A percentile compares a stretch with the other conserved stretches of the same genome.
Conservation (phyloP, 2,888 invertebrate genomes). For the Leucania comma region DNA sequence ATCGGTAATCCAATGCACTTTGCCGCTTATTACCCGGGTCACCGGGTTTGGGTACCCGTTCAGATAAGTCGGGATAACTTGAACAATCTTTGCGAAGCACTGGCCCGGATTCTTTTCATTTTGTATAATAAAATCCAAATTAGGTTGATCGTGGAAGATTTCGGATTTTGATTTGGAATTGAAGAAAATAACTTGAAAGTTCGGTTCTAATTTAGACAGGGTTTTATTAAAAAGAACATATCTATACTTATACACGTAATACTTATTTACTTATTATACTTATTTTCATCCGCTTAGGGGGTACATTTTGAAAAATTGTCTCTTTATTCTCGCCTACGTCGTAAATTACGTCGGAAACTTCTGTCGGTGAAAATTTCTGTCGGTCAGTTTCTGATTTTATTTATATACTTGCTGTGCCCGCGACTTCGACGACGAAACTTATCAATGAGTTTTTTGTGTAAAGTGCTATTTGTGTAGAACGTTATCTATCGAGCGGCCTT, state of each 20-base stretch:
- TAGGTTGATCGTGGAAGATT: constrained; percentile 17
- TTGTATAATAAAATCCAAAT: constrained; percentile 55
- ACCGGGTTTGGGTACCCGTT: constrained; percentile 69
- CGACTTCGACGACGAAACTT: too few species aligned
- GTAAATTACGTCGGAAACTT: too few species aligned
- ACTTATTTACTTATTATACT: too few species aligned
- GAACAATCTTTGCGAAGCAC: constrained; percentile 43
- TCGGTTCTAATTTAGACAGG: not conserved
- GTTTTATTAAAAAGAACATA: not conserved
- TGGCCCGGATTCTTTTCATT: constrained; percentile 45
- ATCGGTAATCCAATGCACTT: constrained; percentile 71
- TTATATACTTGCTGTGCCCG: too few species aligned
- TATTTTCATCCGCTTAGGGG: too few species aligned
- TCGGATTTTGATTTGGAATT: constrained; percentile 16
- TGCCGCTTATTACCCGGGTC: constrained; percentile 75
- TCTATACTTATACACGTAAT: not conserved
- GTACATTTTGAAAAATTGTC: too few species aligned
- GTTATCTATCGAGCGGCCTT: too few species aligned
- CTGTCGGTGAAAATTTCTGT: too few species aligned
- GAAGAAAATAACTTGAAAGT: constrained; percentile 13
- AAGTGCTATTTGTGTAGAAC: too few species aligned
- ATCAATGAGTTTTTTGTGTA: too few species aligned
- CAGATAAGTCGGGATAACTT: constrained; percentile 49
- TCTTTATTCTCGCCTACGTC: too few species aligned
- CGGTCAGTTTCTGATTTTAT: too few species aligned